Percentiles rank a stretch among this genome's conserved stretches.
These are phyloP conservation scores for Pocillopora meandrina DNA, from an alignment of 92 coral and sea anemone genomes.

Conservation along the genomic window DNA sequence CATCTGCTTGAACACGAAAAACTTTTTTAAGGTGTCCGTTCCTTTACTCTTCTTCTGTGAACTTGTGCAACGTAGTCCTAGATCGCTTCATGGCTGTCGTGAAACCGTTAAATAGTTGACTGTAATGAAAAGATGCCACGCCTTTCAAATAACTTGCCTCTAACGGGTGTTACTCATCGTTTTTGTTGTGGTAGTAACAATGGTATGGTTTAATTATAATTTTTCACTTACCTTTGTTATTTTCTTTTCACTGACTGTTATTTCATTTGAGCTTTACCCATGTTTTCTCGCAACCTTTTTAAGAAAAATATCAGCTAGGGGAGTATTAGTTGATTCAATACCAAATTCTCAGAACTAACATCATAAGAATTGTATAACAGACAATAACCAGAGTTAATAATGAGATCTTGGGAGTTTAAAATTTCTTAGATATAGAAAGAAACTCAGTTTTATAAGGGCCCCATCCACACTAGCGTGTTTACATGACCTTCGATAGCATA, in stretches of 20 bases:
- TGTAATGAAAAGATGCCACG: background rate
- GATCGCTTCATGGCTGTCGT: slow-evolving; percentile 18
- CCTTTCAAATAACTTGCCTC: background rate
- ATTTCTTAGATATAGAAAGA: too few species aligned
- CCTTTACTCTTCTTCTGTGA: background rate
- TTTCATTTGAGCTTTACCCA: background rate
- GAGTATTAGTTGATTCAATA: too few species aligned
- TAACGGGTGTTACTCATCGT: background rate
- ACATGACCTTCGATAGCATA: too few species aligned
- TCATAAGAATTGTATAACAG: too few species aligned
- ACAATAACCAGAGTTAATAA: too few species aligned
- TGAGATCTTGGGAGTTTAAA: too few species aligned
- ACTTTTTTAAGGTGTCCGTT: background rate
- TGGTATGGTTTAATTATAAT: background rate
- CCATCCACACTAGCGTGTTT: too few species aligned
- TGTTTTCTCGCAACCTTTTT: background rate
- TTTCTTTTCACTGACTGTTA: background rate
- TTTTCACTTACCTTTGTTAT: background rate
- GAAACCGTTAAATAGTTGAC: background rate
- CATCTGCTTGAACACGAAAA: background rate
- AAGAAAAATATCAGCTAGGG: background rate
- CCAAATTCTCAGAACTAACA: too few species aligned
- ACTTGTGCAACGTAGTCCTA: background rate
- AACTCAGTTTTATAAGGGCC: too few species aligned
- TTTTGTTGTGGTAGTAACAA: background rate